Base-by-base conservation (phyloP, 2,888 invertebrate genomes). In the Drosophila anomalipes region DNA sequence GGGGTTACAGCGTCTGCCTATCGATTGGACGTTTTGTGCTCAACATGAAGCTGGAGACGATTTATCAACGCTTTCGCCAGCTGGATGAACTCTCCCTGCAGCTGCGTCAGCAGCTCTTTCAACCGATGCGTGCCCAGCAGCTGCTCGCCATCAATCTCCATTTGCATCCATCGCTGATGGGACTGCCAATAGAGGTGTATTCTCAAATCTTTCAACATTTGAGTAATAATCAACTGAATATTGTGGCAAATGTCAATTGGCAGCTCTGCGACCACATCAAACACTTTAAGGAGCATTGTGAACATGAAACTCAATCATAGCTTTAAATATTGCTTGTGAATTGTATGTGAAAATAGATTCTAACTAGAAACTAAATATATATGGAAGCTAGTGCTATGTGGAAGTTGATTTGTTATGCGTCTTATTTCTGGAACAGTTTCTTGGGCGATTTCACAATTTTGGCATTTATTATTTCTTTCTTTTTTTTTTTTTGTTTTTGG, bases 51-150 rank as follows among this genome's bases (percentile, higher is more conserved):
- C 35, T 82, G 3, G 83, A 88, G 53, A 87, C 90, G 10, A 37
- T 91, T 9, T 74, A 83, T 37, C 76, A 83, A 22, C 86, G 92
- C 14, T 91, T 93, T 22, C 84, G 91, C 3, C 91, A 92, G 64
- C 74, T 95, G 47, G 94, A 94, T 79, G 94, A 94, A 80, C 92
- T 95, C 32, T 93, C 94, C 12, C 84, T 91, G 47, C 94, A 93
- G 64, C 93, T 95, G 70, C 95, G 95, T 82, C 94, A 95, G 77
- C 92, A 94, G 64, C 79, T 95, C 32, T 85, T 94, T 44, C 93
- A 94, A 39, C 95, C 95, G 35, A 94, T 95, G 49, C 95, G 95
- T 62, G 94, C 95, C 80, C 94, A 94, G 78, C 94, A 95, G 79
- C 91, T 95, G 26, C 83, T 92, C 65, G 62, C 74, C 30, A 91